These are phyloP conservation scores for Cherax quadricarinatus DNA, from an alignment of 1,140 invertebrate species.

Conservation along the genomic window DNA sequence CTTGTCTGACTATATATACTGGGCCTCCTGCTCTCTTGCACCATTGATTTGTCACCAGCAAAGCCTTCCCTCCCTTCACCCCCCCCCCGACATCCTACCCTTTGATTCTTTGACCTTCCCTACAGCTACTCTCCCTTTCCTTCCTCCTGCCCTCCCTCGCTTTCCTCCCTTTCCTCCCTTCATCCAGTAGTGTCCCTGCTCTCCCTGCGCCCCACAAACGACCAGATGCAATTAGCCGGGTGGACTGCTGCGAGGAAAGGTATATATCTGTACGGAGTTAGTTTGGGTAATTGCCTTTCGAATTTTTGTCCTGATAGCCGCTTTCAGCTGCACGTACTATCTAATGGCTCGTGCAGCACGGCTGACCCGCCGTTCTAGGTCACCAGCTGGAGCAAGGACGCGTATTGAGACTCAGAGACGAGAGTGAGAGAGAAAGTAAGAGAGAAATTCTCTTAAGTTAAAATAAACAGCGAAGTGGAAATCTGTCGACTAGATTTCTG, in stretches of 20 bases:
- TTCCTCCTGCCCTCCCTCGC: background rate
- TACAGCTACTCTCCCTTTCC: too few species aligned
- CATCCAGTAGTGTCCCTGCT: background rate
- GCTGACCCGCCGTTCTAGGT: background rate
- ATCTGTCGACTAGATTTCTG: too few species aligned
- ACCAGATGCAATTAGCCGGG: background rate
- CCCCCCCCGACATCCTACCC: too few species aligned
- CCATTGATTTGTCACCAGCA: too few species aligned
- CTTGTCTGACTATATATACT: background rate
- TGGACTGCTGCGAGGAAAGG: background rate
- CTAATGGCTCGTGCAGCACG: background rate
- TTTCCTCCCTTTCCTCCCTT: background rate
- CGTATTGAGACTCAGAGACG: too few species aligned
- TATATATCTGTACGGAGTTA: conserved; percentile 13
- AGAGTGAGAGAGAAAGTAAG: too few species aligned
- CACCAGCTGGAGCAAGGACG: too few species aligned
- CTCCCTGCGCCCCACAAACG: background rate
- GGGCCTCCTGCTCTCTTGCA: background rate
- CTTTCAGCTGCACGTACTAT: background rate
- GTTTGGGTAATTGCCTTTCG: background rate
- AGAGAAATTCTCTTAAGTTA: too few species aligned
- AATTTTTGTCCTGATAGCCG: background rate
- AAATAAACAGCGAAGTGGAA: too few species aligned
- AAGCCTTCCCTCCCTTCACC: too few species aligned
- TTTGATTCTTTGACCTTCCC: too few species aligned